Percentiles rank a stretch among this genome's conserved stretches.
phyloP scores from a whole-genome alignment of 2,888 invertebrate genomes.

The Oscheius myriophilus region DNA sequence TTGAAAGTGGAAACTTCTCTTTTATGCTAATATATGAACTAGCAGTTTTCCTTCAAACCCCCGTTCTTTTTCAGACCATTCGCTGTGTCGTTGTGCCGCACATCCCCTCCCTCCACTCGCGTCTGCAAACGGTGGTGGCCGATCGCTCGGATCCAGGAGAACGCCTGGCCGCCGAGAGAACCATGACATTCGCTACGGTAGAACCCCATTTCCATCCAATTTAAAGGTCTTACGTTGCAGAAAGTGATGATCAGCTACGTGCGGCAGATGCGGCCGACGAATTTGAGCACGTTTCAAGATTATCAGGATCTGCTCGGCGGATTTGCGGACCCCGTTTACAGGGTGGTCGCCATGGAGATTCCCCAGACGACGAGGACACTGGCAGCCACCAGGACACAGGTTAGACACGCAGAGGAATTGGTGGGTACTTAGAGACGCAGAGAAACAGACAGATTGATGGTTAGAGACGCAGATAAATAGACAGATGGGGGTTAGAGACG shows the following conservation, averaged over 20 bases:
- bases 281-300: slow-evolving; percentile 19
- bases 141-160: slow-evolving; percentile 23
- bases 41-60: too few species aligned
- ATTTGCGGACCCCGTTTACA: slow-evolving; percentile 29
- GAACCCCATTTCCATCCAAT: slow-evolving; percentile 6
- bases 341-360: background rate
- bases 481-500: too few species aligned
- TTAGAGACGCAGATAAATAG: too few species aligned
- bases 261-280: slow-evolving; percentile 13
- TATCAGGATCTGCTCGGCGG: slow-evolving; percentile 25
- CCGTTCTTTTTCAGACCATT: slow-evolving; percentile 29
- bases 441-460: too few species aligned
- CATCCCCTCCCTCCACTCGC: slow-evolving; percentile 17
- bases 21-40: too few species aligned
- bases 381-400: too few species aligned
- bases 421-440: too few species aligned
- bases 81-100: slow-evolving; percentile 34
- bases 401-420: too few species aligned
- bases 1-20: too few species aligned
- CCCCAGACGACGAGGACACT: too few species aligned
- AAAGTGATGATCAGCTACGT: slow-evolving; percentile 35
- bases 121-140: slow-evolving; percentile 1
- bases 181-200: slow-evolving; percentile 27
- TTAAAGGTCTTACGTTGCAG: slow-evolving; percentile 18
- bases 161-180: slow-evolving; percentile 24